A percentile compares a stretch with the other conserved stretches of the same genome.
These are phyloP conservation scores for Podabrus alpinus DNA, from an alignment of 2,888 invertebrate genomes.

Conservation along the genomic window DNA sequence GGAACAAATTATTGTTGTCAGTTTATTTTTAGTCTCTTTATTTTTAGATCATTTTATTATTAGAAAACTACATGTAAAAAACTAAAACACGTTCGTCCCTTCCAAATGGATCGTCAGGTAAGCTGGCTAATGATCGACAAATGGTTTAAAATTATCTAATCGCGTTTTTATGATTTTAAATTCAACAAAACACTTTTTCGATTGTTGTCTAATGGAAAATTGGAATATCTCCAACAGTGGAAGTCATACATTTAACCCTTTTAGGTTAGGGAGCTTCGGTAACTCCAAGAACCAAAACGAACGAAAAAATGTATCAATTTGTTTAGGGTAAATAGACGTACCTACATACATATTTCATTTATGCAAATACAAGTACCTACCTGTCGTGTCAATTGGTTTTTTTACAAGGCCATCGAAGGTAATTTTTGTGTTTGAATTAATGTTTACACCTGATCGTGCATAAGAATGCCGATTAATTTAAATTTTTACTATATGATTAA, in stretches of 20 bases:
- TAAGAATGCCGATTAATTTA: constrained; percentile 37
- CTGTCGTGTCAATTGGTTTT: constrained; percentile 10
- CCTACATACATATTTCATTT: neutral
- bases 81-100: neutral
- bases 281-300: neutral
- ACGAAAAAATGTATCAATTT: neutral
- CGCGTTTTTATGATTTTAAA: neutral
- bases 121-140: neutral
- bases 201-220: neutral
- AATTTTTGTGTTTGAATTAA: constrained; percentile 37
- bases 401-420: constrained; percentile 43
- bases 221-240: neutral
- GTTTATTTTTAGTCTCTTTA: constrained; percentile 5
- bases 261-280: too few relatives aligned
- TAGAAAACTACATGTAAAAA: neutral
- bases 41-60: constrained; percentile 13
- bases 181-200: neutral
- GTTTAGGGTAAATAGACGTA: too few relatives aligned
- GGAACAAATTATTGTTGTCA: constrained; percentile 15
- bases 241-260: neutral
- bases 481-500: neutral
- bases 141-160: neutral
- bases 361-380: constrained; percentile 20
- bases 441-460: constrained; percentile 29
- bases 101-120: neutral